A percentile compares a stretch with the other conserved stretches of the same genome.
Conservation (phyloP, 2,113 vertebrate genomes). For the Lipophrys pholis region DNA sequence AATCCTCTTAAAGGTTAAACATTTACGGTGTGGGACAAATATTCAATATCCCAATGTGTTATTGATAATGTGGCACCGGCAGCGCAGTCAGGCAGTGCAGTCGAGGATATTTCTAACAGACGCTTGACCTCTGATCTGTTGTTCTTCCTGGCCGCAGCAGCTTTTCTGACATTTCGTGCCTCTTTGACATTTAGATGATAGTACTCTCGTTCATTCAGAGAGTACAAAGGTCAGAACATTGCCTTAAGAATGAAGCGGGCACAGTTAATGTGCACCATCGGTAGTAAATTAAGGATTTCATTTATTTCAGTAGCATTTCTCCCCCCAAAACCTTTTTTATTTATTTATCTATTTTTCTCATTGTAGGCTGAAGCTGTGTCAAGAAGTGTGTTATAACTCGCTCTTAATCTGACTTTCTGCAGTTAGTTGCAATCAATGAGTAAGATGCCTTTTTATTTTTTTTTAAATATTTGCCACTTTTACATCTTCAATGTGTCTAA, state of each 20-base stretch:
- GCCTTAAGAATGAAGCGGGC: neutral
- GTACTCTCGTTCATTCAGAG: conserved; percentile 11
- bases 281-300: neutral
- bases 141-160: conserved; percentile 2
- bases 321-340: neutral
- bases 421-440: no score
- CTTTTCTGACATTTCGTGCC: conserved; percentile 42
- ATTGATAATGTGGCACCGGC: conserved; percentile 3
- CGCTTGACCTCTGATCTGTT: conserved; percentile 34
- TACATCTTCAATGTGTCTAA: no score
- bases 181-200: conserved; percentile 45
- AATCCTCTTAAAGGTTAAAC: conserved; percentile 38
- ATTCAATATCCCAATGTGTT: conserved; percentile 15
- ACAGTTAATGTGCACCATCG: neutral
- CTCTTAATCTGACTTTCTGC: no score
- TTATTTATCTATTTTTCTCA: neutral
- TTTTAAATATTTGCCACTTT: no score
- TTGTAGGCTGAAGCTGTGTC: neutral
- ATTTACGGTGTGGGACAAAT: conserved; percentile 12
- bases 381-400: no score
- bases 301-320: neutral
- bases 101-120: conserved; percentile 14
- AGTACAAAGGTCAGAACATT: neutral
- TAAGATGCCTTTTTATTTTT: no score
- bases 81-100: neutral